These are phyloP conservation scores for human DNA, from an alignment of 2,113 vertebrate genomes.

Conservation along the genomic window DNA sequence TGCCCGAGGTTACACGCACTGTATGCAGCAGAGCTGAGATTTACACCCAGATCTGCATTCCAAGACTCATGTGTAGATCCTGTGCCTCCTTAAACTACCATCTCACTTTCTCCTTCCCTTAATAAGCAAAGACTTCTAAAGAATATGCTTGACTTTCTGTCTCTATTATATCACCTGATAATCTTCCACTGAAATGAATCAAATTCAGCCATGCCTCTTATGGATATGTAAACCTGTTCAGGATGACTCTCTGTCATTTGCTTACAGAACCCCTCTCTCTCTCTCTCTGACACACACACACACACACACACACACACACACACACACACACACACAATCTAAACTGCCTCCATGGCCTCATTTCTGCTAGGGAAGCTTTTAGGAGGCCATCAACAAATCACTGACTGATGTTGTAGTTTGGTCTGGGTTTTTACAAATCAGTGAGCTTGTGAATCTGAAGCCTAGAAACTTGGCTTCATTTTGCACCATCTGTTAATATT, in stretches of 20 bases:
- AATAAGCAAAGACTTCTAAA: neutral
- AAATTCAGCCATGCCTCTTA: neutral
- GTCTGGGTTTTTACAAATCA: constrained; percentile 7
- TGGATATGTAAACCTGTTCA: neutral
- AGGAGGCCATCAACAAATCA: neutral
- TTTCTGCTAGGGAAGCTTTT: neutral
- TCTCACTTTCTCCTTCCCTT: neutral
- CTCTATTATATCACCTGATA: neutral
- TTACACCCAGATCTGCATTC: neutral
- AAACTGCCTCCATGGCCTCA: neutral
- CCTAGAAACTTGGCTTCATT: neutral
- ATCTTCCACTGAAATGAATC: neutral
- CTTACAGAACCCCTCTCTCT: neutral
- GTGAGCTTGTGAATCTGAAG: constrained; percentile 15
- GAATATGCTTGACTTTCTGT: neutral
- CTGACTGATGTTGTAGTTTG: neutral
- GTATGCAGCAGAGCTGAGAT: neutral
- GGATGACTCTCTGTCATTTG: neutral
- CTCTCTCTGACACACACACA: no score
- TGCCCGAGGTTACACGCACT: neutral
- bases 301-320: neutral
- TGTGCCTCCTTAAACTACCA: neutral
- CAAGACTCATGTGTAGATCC: neutral
- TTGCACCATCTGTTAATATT: neutral
- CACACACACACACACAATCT: accelerated